These are phyloP conservation scores for Ctenoplectra terminalis DNA, from an alignment of 1,140 invertebrate genomes.

Conservation along the genomic window DNA sequence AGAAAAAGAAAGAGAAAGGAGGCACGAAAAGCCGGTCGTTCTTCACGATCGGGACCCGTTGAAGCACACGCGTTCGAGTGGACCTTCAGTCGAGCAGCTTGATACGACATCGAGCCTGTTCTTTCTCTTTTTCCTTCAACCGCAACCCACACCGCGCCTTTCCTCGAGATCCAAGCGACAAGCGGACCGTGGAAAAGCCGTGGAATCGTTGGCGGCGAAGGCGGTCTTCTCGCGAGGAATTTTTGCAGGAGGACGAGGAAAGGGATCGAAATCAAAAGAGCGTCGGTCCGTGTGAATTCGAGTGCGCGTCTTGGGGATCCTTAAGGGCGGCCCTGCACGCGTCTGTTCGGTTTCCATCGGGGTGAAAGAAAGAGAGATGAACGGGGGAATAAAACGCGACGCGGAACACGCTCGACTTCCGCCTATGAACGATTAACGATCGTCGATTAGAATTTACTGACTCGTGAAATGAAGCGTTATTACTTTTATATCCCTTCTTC, in stretches of 20 bases:
- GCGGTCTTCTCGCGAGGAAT: conserved; percentile 31
- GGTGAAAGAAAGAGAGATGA: background rate
- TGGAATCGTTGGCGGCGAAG: background rate
- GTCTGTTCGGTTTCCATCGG: background rate
- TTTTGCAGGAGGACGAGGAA: conserved; percentile 37
- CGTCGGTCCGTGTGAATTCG: conserved; percentile 62
- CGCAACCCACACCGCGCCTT: conserved; percentile 19
- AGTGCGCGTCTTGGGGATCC: conserved; percentile 53
- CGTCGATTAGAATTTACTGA: conserved; percentile 15
- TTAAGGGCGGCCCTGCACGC: conserved; percentile 7
- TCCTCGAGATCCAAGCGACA: conserved; percentile 43
- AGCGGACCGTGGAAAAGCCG: conserved; percentile 49
- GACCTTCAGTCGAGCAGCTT: conserved; percentile 47
- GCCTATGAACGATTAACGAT: conserved; percentile 26
- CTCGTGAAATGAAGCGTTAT: conserved; percentile 24
- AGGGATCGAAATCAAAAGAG: conserved; percentile 66
- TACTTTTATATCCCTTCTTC: background rate
- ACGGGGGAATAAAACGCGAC: conserved; percentile 7
- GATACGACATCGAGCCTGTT: conserved; percentile 24
- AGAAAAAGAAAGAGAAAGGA: background rate
- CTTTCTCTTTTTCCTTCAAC: background rate
- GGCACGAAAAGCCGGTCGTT: conserved; percentile 15
- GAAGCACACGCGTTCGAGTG: conserved; percentile 47
- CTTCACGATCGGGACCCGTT: conserved; percentile 31
- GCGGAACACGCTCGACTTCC: conserved; percentile 5